Conservation (phyloP, 2,113 vertebrate genomes). For the Lontra canadensis region DNA sequence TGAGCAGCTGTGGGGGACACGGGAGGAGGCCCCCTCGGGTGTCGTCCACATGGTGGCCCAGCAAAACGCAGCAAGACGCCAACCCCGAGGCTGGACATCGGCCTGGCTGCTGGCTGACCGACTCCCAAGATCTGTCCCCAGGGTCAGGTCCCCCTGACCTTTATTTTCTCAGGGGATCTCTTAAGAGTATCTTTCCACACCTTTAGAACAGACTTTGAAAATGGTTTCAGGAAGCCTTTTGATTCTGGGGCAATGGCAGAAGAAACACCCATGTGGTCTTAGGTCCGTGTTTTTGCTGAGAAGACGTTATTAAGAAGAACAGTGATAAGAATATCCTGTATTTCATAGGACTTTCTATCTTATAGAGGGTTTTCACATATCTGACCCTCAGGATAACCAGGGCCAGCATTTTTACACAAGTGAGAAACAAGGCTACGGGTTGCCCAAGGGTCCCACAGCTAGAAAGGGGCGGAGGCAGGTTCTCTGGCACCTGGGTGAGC, state of each 20-base stretch:
- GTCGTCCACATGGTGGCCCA: not conserved
- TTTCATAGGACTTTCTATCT: not conserved
- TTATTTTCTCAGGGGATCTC: not conserved
- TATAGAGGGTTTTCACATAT: not conserved
- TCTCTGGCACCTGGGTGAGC: fast-evolving
- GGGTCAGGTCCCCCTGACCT: not conserved
- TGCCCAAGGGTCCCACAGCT: not conserved
- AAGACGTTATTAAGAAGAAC: not conserved
- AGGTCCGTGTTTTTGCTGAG: not conserved
- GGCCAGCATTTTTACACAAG: not conserved
- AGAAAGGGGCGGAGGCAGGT: not conserved
- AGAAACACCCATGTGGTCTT: not conserved
- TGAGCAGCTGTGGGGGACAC: too few relatives aligned
- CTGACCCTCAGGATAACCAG: not conserved
- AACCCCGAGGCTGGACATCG: not conserved
- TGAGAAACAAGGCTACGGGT: not conserved
- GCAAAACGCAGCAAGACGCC: not conserved
- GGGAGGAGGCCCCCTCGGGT: not conserved
- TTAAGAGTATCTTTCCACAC: not conserved
- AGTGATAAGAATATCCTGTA: fast-evolving
- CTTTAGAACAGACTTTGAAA: not conserved
- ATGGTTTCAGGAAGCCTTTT: not conserved
- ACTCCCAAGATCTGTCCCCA: not conserved
- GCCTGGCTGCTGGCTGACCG: not conserved
- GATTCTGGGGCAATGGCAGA: not conserved